Percentiles rank a stretch among this genome's conserved stretches.
Evolutionary conservation across 2,797 vertebrate genomes (phyloP).

Genomic region (Tenualosa thibaudeaui): DNA sequence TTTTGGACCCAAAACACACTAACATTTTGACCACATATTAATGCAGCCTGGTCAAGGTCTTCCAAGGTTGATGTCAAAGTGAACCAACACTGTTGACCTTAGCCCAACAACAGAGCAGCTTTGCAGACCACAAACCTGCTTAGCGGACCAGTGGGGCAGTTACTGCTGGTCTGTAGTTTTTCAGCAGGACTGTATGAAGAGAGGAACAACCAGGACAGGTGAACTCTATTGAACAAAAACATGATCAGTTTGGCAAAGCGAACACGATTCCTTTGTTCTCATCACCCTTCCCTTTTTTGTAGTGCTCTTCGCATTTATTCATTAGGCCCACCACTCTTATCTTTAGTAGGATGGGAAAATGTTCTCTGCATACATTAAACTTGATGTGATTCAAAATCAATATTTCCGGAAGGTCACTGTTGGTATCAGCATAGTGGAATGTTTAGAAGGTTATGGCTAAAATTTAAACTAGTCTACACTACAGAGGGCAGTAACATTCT

Average conservation of each 20-base stretch:
- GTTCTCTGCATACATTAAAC: slow-evolving; percentile 6
- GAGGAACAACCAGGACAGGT: background rate
- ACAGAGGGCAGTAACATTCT: background rate
- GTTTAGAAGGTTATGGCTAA: background rate
- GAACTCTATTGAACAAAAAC: background rate
- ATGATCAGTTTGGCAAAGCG: background rate
- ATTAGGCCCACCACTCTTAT: background rate
- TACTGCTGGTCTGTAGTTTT: background rate
- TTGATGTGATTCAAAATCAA: background rate
- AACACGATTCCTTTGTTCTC: background rate
- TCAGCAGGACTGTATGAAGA: background rate
- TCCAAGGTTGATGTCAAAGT: background rate
- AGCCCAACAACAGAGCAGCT: background rate
- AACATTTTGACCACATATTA: background rate
- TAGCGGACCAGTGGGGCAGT: background rate
- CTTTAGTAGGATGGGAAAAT: background rate
- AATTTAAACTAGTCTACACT: background rate
- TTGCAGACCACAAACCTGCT: no score
- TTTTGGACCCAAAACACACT: background rate
- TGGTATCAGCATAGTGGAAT: background rate
- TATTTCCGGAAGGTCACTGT: background rate
- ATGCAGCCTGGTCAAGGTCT: background rate
- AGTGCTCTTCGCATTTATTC: slow-evolving; percentile 2
- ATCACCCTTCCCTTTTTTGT: background rate
- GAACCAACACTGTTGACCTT: background rate